Percentiles rank a stretch among this genome's conserved stretches.
Evolutionary conservation across 2,888 invertebrate genomes (phyloP).

Genomic region (Plebejus argus): DNA sequence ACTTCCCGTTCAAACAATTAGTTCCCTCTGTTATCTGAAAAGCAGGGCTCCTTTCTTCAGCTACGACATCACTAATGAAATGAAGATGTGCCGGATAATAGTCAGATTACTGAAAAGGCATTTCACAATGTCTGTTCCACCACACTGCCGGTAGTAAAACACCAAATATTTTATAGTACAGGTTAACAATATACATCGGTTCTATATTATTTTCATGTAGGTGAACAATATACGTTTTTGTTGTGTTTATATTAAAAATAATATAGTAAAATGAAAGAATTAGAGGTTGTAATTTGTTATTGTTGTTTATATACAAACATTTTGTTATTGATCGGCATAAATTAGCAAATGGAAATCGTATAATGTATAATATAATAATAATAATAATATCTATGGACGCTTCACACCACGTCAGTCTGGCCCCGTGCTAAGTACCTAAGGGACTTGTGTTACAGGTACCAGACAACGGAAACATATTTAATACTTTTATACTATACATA

Average conservation of each 20-base stretch:
- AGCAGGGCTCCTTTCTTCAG: conserved; percentile 76
- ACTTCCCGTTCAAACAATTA: conserved; percentile 56
- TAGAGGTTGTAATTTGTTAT: conserved; percentile 11
- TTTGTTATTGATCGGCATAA: conserved; percentile 10
- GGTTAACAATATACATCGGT: conserved; percentile 14
- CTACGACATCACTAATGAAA: conserved; percentile 54
- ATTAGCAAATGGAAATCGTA: neutral
- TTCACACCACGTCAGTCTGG: too few relatives aligned
- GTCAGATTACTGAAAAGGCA: neutral
- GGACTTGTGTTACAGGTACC: too few relatives aligned
- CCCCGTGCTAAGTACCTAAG: too few relatives aligned
- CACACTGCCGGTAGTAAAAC: conserved; percentile 39
- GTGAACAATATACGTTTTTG: neutral
- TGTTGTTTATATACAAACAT: neutral
- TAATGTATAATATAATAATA: neutral
- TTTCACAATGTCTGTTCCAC: conserved; percentile 36
- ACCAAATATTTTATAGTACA: conserved; percentile 30
- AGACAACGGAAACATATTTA: too few relatives aligned
- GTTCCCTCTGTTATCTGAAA: conserved; percentile 74
- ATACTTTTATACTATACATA: too few relatives aligned
- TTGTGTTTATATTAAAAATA: neutral
- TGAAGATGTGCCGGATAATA: neutral
- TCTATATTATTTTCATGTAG: neutral
- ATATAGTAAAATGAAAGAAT: neutral
- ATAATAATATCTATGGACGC: too few relatives aligned